Conservation (phyloP, 1,140 invertebrate genomes). For the Linepithema humile region DNA sequence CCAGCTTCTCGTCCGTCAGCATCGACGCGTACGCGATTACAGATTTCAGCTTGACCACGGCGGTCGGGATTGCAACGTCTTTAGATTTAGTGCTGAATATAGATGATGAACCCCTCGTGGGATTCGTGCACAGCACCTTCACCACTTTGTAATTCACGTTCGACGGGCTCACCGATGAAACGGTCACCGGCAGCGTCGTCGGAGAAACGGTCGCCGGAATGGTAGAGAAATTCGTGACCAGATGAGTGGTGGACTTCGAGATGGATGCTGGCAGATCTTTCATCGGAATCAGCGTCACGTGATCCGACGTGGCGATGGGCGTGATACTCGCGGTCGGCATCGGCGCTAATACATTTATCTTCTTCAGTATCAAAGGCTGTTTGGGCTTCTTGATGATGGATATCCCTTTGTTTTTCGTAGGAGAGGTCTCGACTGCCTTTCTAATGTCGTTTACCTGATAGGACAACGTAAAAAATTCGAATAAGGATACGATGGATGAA, state of each 20-base stretch:
- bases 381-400: constrained; percentile 76
- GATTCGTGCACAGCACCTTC: constrained; percentile 65
- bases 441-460: constrained; percentile 76
- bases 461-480: background rate
- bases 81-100: no score
- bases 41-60: constrained; percentile 72
- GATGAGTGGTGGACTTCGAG: background rate
- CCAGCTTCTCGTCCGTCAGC: constrained; percentile 76
- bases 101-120: no score
- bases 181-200: constrained; percentile 18
- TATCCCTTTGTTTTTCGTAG: constrained; percentile 67
- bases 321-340: constrained; percentile 51
- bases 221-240: background rate
- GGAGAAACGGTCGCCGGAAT: constrained; percentile 23
- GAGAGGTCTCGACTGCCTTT: constrained; percentile 75
- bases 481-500: background rate
- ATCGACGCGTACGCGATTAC: constrained; percentile 74
- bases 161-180: background rate
- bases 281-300: constrained; percentile 73
- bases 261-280: constrained; percentile 47
- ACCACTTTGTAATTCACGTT: constrained; percentile 71
- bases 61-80: constrained; percentile 23
- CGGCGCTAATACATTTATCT: constrained; percentile 54
- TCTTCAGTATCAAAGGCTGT: constrained; percentile 76
- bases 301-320: constrained; percentile 63